phyloP scores from a whole-genome alignment of 1,140 invertebrate species.

The Pygmarrhopalites habei region DNA sequence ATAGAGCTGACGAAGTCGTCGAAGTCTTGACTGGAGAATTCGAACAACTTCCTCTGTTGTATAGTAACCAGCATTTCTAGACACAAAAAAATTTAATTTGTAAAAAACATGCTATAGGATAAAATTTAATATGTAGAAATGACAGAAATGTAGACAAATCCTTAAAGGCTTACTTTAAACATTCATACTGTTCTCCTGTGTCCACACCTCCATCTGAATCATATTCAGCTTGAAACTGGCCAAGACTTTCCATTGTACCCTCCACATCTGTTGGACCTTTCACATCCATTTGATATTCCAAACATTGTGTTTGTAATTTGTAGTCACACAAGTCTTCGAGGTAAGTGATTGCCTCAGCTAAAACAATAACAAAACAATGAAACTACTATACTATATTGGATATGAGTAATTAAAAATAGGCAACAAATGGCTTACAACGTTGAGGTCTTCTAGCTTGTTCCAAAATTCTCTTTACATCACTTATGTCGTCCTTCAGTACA shows the following conservation, averaged over 20 bases:
- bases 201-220: conserved; percentile 10
- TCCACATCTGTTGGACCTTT: background rate
- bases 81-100: too few relatives aligned
- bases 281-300: conserved; percentile 6
- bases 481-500: background rate
- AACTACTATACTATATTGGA: too few relatives aligned
- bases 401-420: too few relatives aligned
- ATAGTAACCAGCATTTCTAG: conserved; percentile 14
- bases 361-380: background rate
- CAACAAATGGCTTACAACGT: background rate
- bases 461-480: background rate
- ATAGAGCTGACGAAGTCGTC: background rate
- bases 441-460: background rate
- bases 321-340: conserved; percentile 3
- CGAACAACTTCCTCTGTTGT: conserved; percentile 13
- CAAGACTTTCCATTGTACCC: background rate
- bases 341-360: conserved; percentile 2
- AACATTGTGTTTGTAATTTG: conserved; percentile 10
- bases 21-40: conserved; percentile 1
- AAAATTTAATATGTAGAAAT: background rate
- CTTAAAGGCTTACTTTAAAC: conserved; percentile 2
- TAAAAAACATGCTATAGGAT: too few relatives aligned
- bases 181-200: background rate
- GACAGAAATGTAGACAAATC: too few relatives aligned
- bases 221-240: conserved; percentile 7